Percentiles rank a stretch among this genome's conserved stretches.
These are phyloP conservation scores for Catharus ustulatus DNA, from an alignment of 2,797 vertebrate species.

Conservation along the genomic window DNA sequence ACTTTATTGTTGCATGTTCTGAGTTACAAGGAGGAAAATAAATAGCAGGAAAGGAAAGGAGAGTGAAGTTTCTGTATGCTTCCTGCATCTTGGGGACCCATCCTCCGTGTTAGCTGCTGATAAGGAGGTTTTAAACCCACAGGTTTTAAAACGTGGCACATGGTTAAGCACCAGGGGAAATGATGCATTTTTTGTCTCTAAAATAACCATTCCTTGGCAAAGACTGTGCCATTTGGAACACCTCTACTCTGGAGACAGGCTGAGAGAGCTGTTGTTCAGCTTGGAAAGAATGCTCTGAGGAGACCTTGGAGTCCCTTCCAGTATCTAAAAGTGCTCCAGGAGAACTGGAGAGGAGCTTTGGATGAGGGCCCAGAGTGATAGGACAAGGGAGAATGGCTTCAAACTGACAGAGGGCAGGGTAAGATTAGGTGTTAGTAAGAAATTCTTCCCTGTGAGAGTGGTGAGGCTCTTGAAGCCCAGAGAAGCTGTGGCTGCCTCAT, in stretches of 20 bases:
- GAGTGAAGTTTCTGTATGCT: neutral
- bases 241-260: neutral
- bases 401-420: neutral
- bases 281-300: neutral
- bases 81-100: neutral
- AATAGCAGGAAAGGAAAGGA: conserved; percentile 14
- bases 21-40: neutral
- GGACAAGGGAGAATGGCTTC: neutral
- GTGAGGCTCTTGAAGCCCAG: neutral
- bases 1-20: neutral
- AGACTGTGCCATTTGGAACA: neutral
- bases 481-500: neutral
- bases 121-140: conserved; percentile 19
- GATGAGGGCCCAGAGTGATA: neutral
- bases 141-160: neutral
- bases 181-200: neutral
- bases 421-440: neutral
- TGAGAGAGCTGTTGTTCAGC: neutral
- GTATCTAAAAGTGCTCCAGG: neutral
- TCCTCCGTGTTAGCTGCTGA: conserved; percentile 9
- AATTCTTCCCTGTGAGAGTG: neutral
- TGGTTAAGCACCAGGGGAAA: neutral
- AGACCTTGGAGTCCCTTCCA: neutral
- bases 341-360: neutral
- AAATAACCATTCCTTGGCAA: neutral